Evolutionary conservation across 2,888 invertebrate genomes (phyloP).

Genomic region (Baronia brevicornis): DNA sequence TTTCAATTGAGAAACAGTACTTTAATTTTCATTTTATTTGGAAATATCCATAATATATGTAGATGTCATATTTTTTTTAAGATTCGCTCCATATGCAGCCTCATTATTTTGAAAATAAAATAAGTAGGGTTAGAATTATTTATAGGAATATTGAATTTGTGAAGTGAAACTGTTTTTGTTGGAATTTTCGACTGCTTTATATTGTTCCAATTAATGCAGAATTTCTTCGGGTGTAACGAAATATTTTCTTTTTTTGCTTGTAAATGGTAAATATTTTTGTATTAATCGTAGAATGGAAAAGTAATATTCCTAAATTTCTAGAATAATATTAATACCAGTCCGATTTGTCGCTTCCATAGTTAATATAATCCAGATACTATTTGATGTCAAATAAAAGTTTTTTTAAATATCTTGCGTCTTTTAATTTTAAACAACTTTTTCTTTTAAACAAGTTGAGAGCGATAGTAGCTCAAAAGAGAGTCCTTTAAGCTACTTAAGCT

Average conservation of each 20-base stretch:
- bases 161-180: conserved; percentile 19
- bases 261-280: conserved; percentile 15
- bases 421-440: too few relatives aligned
- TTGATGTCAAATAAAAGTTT: conserved; percentile 57
- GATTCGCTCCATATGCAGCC: too few relatives aligned
- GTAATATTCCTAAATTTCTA: conserved; percentile 30
- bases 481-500: too few relatives aligned
- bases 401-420: too few relatives aligned
- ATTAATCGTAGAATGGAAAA: conserved; percentile 24
- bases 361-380: conserved; percentile 55
- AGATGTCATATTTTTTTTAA: too few relatives aligned
- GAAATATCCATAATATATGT: too few relatives aligned
- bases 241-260: conserved; percentile 2
- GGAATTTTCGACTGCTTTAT: conserved; percentile 29
- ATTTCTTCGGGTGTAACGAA: background rate
- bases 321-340: conserved; percentile 31
- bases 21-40: too few relatives aligned
- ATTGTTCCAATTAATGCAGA: conserved; percentile 13
- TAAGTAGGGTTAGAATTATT: background rate
- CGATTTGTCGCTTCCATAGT: conserved; percentile 65
- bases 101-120: conserved; percentile 3
- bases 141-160: conserved; percentile 13
- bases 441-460: too few relatives aligned
- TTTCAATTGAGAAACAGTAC: too few relatives aligned
- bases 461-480: too few relatives aligned